Conservation (phyloP, 2,888 invertebrate genomes). For the Amitus sp. region DNA sequence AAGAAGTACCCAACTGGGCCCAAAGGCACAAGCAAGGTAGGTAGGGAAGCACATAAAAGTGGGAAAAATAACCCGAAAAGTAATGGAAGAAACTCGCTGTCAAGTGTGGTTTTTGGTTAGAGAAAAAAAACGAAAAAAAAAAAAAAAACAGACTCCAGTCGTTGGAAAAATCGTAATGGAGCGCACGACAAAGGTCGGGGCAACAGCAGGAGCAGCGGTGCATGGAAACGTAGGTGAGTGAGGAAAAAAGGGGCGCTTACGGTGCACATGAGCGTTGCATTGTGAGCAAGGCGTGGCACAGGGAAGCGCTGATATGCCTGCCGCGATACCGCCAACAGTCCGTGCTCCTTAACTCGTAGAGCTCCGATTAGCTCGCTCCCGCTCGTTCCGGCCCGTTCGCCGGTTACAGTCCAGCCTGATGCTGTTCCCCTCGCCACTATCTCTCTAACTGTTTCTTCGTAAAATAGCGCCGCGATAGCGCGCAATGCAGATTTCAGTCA, state of each 20-base stretch:
- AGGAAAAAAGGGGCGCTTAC: constrained; percentile 21
- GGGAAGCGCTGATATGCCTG: constrained; percentile 45
- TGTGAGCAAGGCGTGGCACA: constrained; percentile 49
- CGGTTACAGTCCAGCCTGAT: constrained; percentile 36
- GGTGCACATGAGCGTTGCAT: constrained; percentile 42
- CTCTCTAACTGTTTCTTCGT: constrained; percentile 55
- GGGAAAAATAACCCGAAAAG: no score
- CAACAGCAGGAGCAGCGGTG: not conserved
- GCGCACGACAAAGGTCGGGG: constrained; percentile 35
- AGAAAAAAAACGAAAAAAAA: no score
- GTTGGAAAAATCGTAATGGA: constrained; percentile 6
- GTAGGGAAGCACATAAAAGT: no score
- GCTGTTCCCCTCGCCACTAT: constrained; percentile 40
- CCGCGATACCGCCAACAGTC: constrained; percentile 37
- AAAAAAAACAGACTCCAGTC: not conserved
- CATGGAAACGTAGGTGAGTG: constrained; percentile 9
- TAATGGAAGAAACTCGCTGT: no score
- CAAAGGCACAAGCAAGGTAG: no score
- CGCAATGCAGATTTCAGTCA: constrained; percentile 42
- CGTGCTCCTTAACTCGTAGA: constrained; percentile 32
- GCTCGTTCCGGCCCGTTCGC: constrained; percentile 38
- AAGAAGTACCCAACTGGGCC: no score
- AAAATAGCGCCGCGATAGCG: constrained; percentile 52
- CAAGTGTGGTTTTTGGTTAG: no score
- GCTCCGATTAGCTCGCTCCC: constrained; percentile 12